Base-by-base conservation (phyloP, 2,797 vertebrate genomes). In the Pampus argenteus region DNA sequence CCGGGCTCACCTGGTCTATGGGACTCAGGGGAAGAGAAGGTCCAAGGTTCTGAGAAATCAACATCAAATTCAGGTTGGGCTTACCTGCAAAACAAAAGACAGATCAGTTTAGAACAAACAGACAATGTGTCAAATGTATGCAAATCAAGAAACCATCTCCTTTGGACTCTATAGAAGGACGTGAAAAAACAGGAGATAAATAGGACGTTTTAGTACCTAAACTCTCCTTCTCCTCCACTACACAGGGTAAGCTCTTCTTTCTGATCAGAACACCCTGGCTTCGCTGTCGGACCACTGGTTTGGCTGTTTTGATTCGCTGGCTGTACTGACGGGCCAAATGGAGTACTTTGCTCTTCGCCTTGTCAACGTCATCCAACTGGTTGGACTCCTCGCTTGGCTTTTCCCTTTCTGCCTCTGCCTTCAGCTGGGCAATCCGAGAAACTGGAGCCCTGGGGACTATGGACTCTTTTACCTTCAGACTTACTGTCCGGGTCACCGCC, bases 251-350 rank as follows among this genome's bases (percentile, higher is more conserved):
- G 7, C 45, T 81, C 31, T 57, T 87, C 55, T 60, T 86, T 52
- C 51, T 17, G 15, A 74, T 54, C 55, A 85, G 63, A 0, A 73
- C 15, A 7, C 86, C 89, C 0, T 57, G 74, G 0, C 67, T 61
- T 0, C 78, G 76, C 5, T 87, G 87, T 34, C 64, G 61, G 6
- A 76, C 2, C 0, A 44, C 44, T 0, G 94, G 82, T 4, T 83
- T 92, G 54, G 73, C 87, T 48, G 81, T 91, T 89, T 95, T 97
- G 79, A 97, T 93, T 31, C 95, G 91, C 71, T 97, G 96, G 88
- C 96, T 98, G 88, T 96, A 98, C 76, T 95, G 95, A 22, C 96
- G 95, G 0, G 96, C 97, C 84, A 99, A 91, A 81, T 96, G 91
- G 36, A 95, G 95, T 34, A 99, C 97, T 89, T 95, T 97, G 84